Conservation (phyloP, 2,888 invertebrate genomes). For the Parochlus steinenii region DNA sequence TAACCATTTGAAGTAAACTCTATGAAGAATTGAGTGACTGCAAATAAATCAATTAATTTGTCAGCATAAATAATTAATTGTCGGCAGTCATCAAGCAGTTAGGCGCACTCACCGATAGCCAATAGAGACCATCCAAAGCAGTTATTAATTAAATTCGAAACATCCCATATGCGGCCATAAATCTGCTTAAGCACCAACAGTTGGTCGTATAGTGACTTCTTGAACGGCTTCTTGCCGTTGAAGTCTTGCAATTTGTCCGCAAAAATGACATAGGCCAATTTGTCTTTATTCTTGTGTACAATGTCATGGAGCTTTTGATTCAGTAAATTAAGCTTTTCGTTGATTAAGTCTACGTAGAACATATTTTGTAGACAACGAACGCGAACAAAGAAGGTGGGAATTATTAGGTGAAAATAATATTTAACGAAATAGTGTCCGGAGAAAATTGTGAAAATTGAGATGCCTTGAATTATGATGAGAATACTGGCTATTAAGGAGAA, state of each 20-base stretch:
- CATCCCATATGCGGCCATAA: slow-evolving; percentile 22
- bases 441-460: slow-evolving; percentile 4
- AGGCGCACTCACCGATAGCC: slow-evolving; percentile 16
- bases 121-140: slow-evolving; percentile 27
- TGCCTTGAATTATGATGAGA: slow-evolving; percentile 6
- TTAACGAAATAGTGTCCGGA: neutral
- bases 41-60: too few relatives aligned
- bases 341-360: slow-evolving; percentile 15
- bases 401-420: slow-evolving; percentile 9
- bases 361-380: slow-evolving; percentile 20
- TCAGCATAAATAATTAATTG: neutral
- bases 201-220: slow-evolving; percentile 14
- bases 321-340: slow-evolving; percentile 14
- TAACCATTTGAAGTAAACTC: slow-evolving; percentile 25
- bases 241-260: slow-evolving; percentile 8
- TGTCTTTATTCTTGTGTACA: slow-evolving; percentile 13
- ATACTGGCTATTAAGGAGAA: slow-evolving; percentile 5
- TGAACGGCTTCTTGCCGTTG: neutral
- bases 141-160: slow-evolving; percentile 19
- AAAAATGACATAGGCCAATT: slow-evolving; percentile 6
- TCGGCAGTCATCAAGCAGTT: neutral
- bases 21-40: slow-evolving; percentile 21
- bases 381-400: slow-evolving; percentile 6
- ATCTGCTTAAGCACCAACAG: slow-evolving; percentile 20
- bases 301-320: slow-evolving; percentile 15